Percentiles rank a stretch among this genome's conserved stretches.
Conservation (phyloP, 2,888 invertebrate species). For the Zygaena filipendulae region DNA sequence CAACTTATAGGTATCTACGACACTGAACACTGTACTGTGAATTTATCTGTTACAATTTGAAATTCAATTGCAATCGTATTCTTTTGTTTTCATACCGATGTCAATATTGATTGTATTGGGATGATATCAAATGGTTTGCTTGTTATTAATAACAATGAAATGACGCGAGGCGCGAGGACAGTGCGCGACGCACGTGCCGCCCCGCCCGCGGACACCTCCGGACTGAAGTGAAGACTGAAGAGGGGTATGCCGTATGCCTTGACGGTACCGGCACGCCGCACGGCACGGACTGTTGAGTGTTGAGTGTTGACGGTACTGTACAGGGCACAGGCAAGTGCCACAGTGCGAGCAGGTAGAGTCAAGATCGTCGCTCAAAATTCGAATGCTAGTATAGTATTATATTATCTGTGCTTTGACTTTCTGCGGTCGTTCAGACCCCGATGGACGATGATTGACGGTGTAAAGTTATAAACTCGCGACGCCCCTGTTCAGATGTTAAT, state of each 20-base stretch:
- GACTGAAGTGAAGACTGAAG: slow-evolving; percentile 31
- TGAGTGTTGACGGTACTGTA: slow-evolving; percentile 17
- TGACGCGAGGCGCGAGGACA: slow-evolving; percentile 43
- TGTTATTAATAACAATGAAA: slow-evolving; percentile 55
- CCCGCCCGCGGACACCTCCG: slow-evolving; percentile 61
- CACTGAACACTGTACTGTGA: slow-evolving; percentile 26
- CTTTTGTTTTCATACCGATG: neutral
- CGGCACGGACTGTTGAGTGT: slow-evolving; percentile 17
- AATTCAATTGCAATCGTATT: neutral
- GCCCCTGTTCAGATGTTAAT: no score
- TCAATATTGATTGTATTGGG: slow-evolving; percentile 47
- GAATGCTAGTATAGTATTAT: no score
- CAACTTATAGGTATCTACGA: slow-evolving; percentile 25
- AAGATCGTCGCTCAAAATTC: slow-evolving; percentile 52
- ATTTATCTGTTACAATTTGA: neutral
- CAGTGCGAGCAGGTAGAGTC: slow-evolving; percentile 23
- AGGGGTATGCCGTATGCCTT: slow-evolving; percentile 1
- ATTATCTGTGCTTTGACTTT: no score
- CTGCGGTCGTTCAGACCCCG: no score
- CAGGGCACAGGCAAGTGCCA: slow-evolving; percentile 17
- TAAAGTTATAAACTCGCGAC: no score
- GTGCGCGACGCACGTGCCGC: slow-evolving; percentile 57
- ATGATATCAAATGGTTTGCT: slow-evolving; percentile 49
- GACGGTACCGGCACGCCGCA: neutral
- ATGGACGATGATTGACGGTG: no score